Conservation (phyloP, 92 coral and sea anemone species). For the Metridium senile region DNA sequence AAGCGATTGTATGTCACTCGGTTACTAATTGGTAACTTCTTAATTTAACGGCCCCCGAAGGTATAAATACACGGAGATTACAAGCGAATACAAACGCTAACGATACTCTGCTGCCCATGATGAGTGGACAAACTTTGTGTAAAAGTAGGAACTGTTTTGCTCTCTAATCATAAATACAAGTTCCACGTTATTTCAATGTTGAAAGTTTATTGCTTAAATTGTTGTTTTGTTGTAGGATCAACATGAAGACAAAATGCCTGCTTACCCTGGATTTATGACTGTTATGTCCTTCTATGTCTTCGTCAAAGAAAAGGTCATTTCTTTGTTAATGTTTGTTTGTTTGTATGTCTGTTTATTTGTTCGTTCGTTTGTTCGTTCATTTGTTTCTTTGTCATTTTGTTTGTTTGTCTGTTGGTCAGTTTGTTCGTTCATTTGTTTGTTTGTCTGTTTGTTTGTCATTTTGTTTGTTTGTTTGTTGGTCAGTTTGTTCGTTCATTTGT, state of each 20-base stretch:
- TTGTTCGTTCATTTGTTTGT: neutral
- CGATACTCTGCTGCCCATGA: no score
- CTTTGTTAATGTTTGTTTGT: neutral
- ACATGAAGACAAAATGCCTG: slow-evolving; percentile 67
- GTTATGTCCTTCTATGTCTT: slow-evolving; percentile 92
- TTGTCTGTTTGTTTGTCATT: neutral
- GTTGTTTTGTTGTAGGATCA: neutral
- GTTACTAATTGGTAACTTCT: no score
- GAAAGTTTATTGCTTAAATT: no score
- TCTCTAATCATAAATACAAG: neutral
- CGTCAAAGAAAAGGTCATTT: slow-evolving; percentile 92
- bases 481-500: neutral
- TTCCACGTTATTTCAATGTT: neutral
- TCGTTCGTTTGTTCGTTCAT: no score
- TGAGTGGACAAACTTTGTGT: no score
- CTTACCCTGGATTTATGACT: slow-evolving; percentile 90
- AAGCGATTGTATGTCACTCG: no score
- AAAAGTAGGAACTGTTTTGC: no score
- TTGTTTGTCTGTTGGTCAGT: neutral
- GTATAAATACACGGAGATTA: no score
- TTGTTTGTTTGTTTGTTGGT: neutral
- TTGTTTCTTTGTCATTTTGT: no score
- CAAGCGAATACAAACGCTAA: no score
- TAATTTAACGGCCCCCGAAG: no score
- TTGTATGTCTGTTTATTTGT: neutral